Evolutionary conservation across 1,140 invertebrate species (phyloP), one percentile per base, ranked within the genome.

Genomic region (Cotesia vestalis): DNA sequence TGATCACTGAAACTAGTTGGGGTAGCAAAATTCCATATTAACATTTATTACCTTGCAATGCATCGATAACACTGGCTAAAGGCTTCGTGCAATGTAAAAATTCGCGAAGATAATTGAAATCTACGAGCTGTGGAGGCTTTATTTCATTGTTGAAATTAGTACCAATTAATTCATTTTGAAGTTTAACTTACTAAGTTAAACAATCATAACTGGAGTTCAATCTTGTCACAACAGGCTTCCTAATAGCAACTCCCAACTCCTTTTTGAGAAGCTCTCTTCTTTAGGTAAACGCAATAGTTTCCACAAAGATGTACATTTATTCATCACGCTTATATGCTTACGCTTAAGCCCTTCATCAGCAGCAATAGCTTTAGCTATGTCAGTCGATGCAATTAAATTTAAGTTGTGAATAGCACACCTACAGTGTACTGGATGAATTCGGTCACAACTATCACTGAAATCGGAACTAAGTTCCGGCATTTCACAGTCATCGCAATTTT

Each of bases 201-300:
- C 17, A 17, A 17, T 17, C 17, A 17, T 17, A 17, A 17, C 17
- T 17, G 17, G 17, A 17, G 17, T 17, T 17, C 17, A 17, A 17
- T 17, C 17, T 17, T 17, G 17, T 17, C 17, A 17, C 17, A 17
- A 17, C 17, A 17, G 17, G 1, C 17, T 17, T 17, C 1, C 17
- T 17, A 17, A 17, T 17, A 17, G 61, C 4, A 36, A 63, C 4
- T 17, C 61, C 61, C 34, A 63, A 40, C 2, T 63, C 2, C 2
- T 3, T 12, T 63, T 63, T 63, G 2, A 63, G 17, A 1, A 34
- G 11, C 34, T 63, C 35, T 17, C 12, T 36, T 36, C 38, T 63
- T 63, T 63, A 4, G 61, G 61, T 4, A 35, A 38, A 12, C 61
- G 61, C n/a, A 63, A 14, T 9, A 9, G 14, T 63, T 63, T 63